Base-by-base conservation (phyloP, 2,888 invertebrate species). In the Phyto melanocephala region DNA sequence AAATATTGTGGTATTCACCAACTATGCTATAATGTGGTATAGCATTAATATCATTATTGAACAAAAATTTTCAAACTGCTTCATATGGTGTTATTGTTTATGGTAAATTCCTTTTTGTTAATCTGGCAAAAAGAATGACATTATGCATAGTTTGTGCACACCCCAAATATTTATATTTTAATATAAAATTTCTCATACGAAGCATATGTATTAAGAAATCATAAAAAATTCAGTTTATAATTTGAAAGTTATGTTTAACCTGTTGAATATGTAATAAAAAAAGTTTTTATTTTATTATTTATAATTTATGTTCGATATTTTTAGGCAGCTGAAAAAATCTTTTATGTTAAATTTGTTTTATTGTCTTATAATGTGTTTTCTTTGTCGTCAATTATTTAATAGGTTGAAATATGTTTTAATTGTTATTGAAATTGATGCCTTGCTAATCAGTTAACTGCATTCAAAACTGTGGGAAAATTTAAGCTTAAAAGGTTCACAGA, bases 401-500 rank as follows among this genome's bases (percentile, higher is more conserved):
- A 35, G 15, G 22, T 58, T 60, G 47, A 47, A 40, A 28, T 56
- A 5, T 15, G 3, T 17, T 47, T 70, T 22, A 33, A 58, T 58
- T 15, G 20, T 13, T 24, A 42, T 10, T 22, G 35, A 52, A 52
- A 20, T 28, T 11, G 1, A 13, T 7, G 24, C 24, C 24, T 28
- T 52, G 5, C 13, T 52, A 22, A 17, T 5, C 24, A 8, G 22
- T 37, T 47, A 4, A 1, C 0, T 50, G 37, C 40, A 40, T 40
- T 72, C 3, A 40, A 52, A 42, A 62, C 45, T 72, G 72, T 72
- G 72, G 52, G 72, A 72, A 72, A 72, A 52, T 52, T 35, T 28
- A 1, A 20, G 20, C 45, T 5, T 28, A 28, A 28, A 6, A 28
- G 28, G n/a, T n/a, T n/a, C n/a, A n/a, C n/a, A n/a, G n/a, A n/a